Evolutionary conservation across 2,113 vertebrate species (phyloP).

Genomic region (Tympanuchus pallidicinctus): DNA sequence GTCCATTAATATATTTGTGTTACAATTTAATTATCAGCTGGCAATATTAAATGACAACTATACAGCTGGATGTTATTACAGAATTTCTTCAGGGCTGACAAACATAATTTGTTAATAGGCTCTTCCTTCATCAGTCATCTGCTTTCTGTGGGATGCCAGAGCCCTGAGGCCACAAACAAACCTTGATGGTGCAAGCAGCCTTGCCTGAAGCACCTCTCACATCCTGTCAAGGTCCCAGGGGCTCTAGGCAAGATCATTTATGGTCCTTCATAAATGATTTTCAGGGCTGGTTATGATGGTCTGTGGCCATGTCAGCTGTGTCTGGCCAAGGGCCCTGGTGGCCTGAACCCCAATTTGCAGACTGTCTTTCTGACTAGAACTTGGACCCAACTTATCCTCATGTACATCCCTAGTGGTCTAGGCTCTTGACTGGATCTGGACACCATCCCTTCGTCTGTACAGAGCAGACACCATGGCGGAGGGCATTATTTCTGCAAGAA

Average conservation of each 20-base stretch:
- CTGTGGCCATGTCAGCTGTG: neutral
- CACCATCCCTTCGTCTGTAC: neutral
- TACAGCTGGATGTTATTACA: neutral
- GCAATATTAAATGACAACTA: neutral
- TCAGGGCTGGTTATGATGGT: neutral
- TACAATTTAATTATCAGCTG: neutral
- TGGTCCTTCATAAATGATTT: fast-evolving
- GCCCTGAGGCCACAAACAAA: neutral
- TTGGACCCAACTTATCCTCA: neutral
- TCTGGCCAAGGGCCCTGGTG: neutral
- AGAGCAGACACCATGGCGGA: neutral
- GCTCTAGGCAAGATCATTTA: neutral
- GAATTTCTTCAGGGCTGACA: neutral
- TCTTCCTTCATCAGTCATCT: neutral
- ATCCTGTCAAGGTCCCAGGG: fast-evolving
- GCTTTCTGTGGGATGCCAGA: neutral
- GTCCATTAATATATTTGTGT: neutral
- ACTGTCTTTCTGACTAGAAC: neutral
- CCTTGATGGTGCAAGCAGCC: neutral
- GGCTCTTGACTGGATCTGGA: neutral
- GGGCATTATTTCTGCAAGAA: neutral
- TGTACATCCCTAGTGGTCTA: neutral
- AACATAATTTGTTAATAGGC: neutral
- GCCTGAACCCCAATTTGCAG: neutral
- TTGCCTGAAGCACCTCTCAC: neutral